Evolutionary conservation across 2,797 vertebrate species (phyloP).

Genomic region (Eremophila alpestris): DNA sequence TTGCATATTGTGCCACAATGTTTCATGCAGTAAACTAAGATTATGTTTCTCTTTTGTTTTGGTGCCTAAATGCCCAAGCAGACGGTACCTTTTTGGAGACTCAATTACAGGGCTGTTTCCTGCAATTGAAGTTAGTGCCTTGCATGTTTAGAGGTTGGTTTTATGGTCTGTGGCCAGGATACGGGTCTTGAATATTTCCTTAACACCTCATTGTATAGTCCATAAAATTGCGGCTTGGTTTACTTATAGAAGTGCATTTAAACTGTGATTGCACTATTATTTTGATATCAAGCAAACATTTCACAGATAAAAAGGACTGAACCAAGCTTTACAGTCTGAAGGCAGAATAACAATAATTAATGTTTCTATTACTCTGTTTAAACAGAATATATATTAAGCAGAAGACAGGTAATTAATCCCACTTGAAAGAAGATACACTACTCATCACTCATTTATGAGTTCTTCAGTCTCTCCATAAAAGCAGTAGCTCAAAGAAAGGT

Average conservation of each 20-base stretch:
- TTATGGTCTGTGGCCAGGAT: conserved; percentile 1
- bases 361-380: conserved; percentile 48
- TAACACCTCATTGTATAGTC: background rate
- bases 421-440: background rate
- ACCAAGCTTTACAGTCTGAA: conserved; percentile 15
- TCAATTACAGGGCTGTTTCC: background rate
- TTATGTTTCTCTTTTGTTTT: background rate
- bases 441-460: conserved; percentile 57
- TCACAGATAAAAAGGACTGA: conserved; percentile 29
- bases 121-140: background rate
- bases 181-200: background rate
- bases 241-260: conserved; percentile 11
- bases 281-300: conserved; percentile 33
- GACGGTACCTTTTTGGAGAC: background rate
- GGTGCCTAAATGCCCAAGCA: background rate
- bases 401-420: conserved; percentile 64
- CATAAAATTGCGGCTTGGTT: conserved; percentile 22
- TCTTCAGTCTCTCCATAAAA: conserved; percentile 6
- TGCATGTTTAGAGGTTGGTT: background rate
- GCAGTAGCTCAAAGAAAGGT: background rate
- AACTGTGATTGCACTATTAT: background rate
- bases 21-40: background rate
- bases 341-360: conserved; percentile 63
- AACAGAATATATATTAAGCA: conserved; percentile 51
- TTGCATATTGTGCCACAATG: background rate